Conservation (phyloP, 2,797 vertebrate species). For the Sarcophilus harrisii region DNA sequence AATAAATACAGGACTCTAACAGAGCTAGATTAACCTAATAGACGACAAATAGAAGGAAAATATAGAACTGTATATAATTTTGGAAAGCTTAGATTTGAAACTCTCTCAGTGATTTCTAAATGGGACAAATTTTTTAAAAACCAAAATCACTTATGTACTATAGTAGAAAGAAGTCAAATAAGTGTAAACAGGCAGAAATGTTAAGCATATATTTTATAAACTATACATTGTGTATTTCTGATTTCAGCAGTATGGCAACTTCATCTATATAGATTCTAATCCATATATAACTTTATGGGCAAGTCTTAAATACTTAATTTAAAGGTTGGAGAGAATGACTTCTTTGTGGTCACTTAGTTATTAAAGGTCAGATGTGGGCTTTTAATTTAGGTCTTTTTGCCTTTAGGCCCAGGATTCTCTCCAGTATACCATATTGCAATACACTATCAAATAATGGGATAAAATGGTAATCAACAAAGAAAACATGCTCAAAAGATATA, state of each 20-base stretch:
- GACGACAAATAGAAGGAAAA: neutral
- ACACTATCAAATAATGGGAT: neutral
- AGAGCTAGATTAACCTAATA: neutral
- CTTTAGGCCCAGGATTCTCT: neutral
- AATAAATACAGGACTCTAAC: neutral
- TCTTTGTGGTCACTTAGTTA: neutral
- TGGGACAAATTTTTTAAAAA: neutral
- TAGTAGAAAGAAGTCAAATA: neutral
- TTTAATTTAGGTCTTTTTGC: neutral
- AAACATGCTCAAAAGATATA: neutral
- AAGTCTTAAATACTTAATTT: neutral
- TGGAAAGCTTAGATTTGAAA: neutral
- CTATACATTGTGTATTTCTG: neutral
- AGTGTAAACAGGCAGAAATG: neutral
- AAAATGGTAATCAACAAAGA: neutral
- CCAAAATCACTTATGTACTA: neutral
- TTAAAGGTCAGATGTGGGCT: neutral
- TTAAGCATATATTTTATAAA: neutral
- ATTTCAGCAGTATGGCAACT: neutral
- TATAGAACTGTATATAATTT: neutral
- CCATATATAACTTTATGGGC: neutral
- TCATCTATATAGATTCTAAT: neutral
- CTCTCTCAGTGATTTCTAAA: neutral
- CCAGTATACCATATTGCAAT: neutral
- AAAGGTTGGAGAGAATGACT: neutral